Evolutionary conservation across 2,888 invertebrate species (phyloP), one percentile per base, ranked within the genome.

Genomic region (Yponomeuta evonymella): DNA sequence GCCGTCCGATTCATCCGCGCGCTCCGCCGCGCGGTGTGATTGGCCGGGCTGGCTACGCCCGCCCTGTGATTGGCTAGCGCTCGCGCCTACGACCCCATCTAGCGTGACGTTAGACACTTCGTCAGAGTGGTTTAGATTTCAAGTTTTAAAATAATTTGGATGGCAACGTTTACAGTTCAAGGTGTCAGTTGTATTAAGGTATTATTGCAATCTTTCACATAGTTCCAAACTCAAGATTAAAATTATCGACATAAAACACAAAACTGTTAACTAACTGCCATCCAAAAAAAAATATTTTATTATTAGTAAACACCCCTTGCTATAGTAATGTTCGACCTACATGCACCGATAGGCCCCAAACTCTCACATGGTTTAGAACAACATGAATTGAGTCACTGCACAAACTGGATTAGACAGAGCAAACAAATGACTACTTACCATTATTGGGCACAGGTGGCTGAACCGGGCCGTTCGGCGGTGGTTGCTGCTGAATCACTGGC

Each of bases 1-100:
- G 71, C 88, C 93, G 81, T 94, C 94, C 66, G 93, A 93, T 76
- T 93, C 91, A 2, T 43, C 36, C n/a, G 67, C 67, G 36, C 67
- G 67, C 36, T 43, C 67, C 67, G 67, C 12, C 36, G n/a, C 36
- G n/a, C 67, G 65, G 2, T 33, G 30, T 33, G 65, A 23, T 29
- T 65, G 30, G 65, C 30, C 11, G 12, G 65, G 65, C 33, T 33
- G 23, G 2, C 29, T 30, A 4, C 30, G 30, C 64, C 29, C 64
- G 64, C 64, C 29, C 8, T 64, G 29, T 23, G 64, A 64, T 30
- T 64, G 64, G 30, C 64, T 23, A n/a, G 64, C 64, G 64, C 65
- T 33, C 30, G 30, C 65, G 29, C 67, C 68, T 70, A 72, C 70
- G 70, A 51, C 70, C 68, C 71, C 69, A 71, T 70, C 72, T 72